Evolutionary conservation across 2,113 vertebrate species (phyloP).

Genomic region (Larimichthys polyactis): DNA sequence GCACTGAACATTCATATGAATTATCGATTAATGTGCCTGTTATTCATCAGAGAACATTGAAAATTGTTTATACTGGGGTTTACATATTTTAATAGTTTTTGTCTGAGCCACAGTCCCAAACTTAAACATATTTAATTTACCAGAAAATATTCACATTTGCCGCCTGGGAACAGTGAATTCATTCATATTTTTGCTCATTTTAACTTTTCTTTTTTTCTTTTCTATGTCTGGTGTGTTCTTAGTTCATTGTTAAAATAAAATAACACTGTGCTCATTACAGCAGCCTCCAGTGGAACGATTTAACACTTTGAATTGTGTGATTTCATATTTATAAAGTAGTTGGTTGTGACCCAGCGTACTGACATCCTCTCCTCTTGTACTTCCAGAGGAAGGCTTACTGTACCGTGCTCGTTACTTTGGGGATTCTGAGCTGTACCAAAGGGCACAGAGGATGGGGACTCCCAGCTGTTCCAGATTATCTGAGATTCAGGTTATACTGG

Average conservation of each 20-base stretch:
- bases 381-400: conserved; percentile 95
- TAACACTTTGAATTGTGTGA: neutral
- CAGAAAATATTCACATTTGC: neutral
- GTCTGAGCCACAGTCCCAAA: neutral
- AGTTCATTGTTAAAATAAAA: neutral
- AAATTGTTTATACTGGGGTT: neutral
- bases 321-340: neutral
- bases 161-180: neutral
- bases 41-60: neutral
- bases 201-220: too few species aligned
- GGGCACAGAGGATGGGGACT: conserved; percentile 95
- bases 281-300: neutral
- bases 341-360: neutral
- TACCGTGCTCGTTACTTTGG: conserved; percentile 98
- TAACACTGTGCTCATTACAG: neutral
- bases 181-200: neutral
- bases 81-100: neutral
- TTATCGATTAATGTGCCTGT: neutral
- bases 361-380: conserved; percentile 5
- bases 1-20: neutral
- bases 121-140: neutral
- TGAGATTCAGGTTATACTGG: conserved; percentile 94
- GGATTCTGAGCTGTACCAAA: conserved; percentile 93
- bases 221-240: neutral
- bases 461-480: conserved; percentile 97